phyloP scores from a whole-genome alignment of 2,888 invertebrate species.

The Cheilosia variabilis region DNA sequence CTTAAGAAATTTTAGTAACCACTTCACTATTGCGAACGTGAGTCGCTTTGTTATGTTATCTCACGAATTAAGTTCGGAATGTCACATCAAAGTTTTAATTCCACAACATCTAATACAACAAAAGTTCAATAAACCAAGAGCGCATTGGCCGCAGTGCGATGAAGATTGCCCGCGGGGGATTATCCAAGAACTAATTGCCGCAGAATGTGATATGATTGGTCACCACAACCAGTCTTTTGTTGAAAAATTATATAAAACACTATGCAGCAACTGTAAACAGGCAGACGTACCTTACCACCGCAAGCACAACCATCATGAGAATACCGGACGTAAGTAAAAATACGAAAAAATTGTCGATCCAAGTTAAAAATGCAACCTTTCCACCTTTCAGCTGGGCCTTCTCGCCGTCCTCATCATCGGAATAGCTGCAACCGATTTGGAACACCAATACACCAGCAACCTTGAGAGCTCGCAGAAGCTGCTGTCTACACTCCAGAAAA shows the following conservation, averaged over 20 bases:
- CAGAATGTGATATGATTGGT: slow-evolving; percentile 15
- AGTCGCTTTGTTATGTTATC: not conserved
- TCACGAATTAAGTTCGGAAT: not conserved
- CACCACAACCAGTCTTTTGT: slow-evolving; percentile 34
- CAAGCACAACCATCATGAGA: slow-evolving; percentile 26
- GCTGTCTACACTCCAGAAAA: slow-evolving; percentile 33
- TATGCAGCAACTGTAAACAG: slow-evolving; percentile 1
- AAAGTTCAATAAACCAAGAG: slow-evolving; percentile 46
- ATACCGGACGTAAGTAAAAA: slow-evolving; percentile 45
- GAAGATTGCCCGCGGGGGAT: slow-evolving; percentile 28
- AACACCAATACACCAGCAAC: not conserved
- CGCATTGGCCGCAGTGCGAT: slow-evolving; percentile 11
- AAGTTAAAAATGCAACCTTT: not conserved
- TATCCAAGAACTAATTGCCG: slow-evolving; percentile 36
- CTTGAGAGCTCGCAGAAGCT: slow-evolving; percentile 22
- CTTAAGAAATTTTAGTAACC: no score
- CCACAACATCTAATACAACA: not conserved
- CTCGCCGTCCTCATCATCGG: not conserved
- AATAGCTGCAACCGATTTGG: not conserved
- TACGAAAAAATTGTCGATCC: not conserved
- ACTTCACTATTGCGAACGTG: no score
- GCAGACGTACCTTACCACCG: slow-evolving; percentile 38
- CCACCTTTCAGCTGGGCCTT: slow-evolving; percentile 12
- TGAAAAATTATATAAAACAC: slow-evolving; percentile 49
- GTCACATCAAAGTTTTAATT: not conserved